Evolutionary conservation across 2,888 invertebrate genomes (phyloP), one percentile per base, ranked within the genome.

Genomic region (Entomobrya multifasciata): DNA sequence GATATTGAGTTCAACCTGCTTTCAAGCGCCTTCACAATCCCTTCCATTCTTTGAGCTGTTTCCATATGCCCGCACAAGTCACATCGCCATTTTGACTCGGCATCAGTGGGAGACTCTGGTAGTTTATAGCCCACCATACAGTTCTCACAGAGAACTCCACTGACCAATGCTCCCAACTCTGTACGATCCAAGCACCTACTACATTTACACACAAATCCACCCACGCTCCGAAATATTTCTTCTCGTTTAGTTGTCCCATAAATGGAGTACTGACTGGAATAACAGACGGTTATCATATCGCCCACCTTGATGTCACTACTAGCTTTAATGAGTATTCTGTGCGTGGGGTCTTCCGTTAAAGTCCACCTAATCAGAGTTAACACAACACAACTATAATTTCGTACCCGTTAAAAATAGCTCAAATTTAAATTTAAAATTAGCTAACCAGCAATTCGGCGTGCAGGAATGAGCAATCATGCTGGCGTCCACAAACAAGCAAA

Each of bases 401-500:
- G n/a, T n/a, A n/a, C n/a, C n/a, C n/a, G n/a, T n/a, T n/a, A n/a
- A n/a, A n/a, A n/a, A n/a, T n/a, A n/a, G n/a, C n/a, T n/a, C n/a
- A n/a, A n/a, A n/a, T n/a, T n/a, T n/a, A n/a, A n/a, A n/a, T n/a
- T n/a, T n/a, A n/a, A n/a, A n/a, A n/a, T n/a, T n/a, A n/a, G n/a
- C n/a, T n/a, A 79, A 82, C 67, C 80, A 77, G 22, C 87, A 88
- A 25, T 89, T 89, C 13, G 89, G 89, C 0, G 95, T 94, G 92
- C 96, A 96, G 92, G 95, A 95, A 93, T 96, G 96, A 11, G 96
- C 95, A 91, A 96, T 93, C 76, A 96, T 93, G 25, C 78, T 74
- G 5, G 89, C 77, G 70, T 88, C 80, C 1, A 77, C 60, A 70
- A 86, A 89, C 0, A 89, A 65, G 27, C 83, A 84, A 36, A 83